Evolutionary conservation across 2,888 invertebrate species (phyloP).

Genomic region (Drosophila mimetica): DNA sequence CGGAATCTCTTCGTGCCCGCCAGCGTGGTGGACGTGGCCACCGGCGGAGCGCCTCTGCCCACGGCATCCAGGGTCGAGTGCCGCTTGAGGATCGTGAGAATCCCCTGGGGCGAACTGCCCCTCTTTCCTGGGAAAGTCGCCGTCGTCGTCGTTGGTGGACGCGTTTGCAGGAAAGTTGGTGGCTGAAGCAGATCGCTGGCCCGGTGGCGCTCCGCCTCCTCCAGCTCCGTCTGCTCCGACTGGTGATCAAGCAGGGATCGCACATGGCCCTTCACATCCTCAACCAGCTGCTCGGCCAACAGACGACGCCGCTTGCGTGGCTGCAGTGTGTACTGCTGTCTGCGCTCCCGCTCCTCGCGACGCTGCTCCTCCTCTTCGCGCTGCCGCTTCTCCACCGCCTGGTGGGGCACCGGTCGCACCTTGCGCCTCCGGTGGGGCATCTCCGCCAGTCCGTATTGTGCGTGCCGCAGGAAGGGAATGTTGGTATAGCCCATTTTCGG

Average conservation of each 20-base stretch:
- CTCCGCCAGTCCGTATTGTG: constrained; percentile 48
- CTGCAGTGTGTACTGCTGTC: constrained; percentile 2
- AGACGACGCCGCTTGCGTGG: constrained; percentile 47
- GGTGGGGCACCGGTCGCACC: constrained; percentile 74
- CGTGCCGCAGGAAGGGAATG: constrained; percentile 80
- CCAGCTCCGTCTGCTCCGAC: not conserved
- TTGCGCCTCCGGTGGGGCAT: constrained; percentile 40
- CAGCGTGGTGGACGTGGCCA: constrained; percentile 6
- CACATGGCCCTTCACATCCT: constrained; percentile 4
- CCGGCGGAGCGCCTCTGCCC: not conserved
- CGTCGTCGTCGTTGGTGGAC: not conserved
- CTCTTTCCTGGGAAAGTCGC: not conserved
- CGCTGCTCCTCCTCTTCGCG: constrained; percentile 2
- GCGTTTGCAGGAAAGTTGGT: constrained; percentile 35
- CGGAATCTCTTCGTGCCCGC: constrained; percentile 14
- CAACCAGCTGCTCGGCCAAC: constrained; percentile 26
- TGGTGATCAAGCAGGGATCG: not conserved
- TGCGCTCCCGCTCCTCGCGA: not conserved
- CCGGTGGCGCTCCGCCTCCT: not conserved
- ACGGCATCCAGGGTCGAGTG: not conserved
- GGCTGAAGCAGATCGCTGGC: constrained; percentile 31
- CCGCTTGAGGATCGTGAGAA: constrained; percentile 35
- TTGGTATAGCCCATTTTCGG: constrained; percentile 47
- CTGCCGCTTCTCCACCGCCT: constrained; percentile 68
- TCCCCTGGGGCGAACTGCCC: not conserved